Evolutionary conservation across 2,888 invertebrate genomes (phyloP).

Genomic region (Chirona hameri): DNA sequence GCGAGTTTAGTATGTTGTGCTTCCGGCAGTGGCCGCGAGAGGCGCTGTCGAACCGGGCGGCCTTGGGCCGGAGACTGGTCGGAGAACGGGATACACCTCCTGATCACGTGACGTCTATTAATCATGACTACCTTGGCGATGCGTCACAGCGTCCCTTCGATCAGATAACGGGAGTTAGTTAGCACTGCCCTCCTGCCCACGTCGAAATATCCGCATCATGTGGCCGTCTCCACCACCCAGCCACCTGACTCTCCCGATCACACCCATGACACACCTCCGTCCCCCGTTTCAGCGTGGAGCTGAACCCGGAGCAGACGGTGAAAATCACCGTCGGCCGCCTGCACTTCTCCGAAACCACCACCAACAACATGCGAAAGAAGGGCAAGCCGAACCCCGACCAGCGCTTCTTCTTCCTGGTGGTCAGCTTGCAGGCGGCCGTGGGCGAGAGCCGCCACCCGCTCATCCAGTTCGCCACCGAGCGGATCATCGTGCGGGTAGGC

Average conservation of each 20-base stretch:
- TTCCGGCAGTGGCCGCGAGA: background rate
- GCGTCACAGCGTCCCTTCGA: background rate
- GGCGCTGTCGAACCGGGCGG: conserved; percentile 2
- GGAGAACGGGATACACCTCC: background rate
- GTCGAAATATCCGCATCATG: too few relatives aligned
- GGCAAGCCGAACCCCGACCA: conserved; percentile 99
- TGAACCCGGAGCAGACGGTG: conserved; percentile 79
- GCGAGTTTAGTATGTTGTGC: too few relatives aligned
- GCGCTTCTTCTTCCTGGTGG: conserved; percentile 92
- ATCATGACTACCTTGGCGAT: background rate
- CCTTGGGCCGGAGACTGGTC: background rate
- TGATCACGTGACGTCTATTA: background rate
- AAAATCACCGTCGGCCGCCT: conserved; percentile 93
- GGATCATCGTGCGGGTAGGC: conserved; percentile 91
- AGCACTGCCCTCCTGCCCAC: background rate
- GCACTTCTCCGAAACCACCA: conserved; percentile 97
- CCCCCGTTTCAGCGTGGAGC: conserved; percentile 65
- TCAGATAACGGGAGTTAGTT: background rate
- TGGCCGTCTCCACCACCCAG: too few relatives aligned
- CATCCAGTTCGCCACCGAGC: conserved; percentile 85
- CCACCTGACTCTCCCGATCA: too few relatives aligned
- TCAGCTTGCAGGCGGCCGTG: conserved; percentile 85
- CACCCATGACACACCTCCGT: background rate
- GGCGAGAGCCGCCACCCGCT: conserved; percentile 74
- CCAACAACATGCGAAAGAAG: conserved; percentile 98